phyloP scores from a whole-genome alignment of 30 jellyfish, hydroid and myxozoan species.

The Aurelia aurita region DNA sequence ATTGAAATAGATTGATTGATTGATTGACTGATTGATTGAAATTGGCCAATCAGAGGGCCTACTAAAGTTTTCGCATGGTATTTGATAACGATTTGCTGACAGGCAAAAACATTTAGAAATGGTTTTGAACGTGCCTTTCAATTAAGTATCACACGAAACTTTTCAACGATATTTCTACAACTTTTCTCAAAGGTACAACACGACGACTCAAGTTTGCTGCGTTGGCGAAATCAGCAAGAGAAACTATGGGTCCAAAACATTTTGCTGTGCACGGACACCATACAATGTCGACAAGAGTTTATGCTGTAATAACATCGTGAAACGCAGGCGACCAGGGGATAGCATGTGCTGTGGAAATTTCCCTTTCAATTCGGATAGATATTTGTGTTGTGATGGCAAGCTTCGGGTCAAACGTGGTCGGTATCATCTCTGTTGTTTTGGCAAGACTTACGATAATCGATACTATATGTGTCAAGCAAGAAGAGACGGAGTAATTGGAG shows the following conservation, averaged over 20 bases:
- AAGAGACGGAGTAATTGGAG: slow-evolving; percentile 2
- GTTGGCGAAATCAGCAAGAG: not conserved
- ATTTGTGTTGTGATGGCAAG: slow-evolving; percentile 62
- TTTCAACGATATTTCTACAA: not conserved
- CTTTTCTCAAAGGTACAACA: slow-evolving; percentile 25
- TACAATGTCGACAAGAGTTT: slow-evolving; percentile 7
- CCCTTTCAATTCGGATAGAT: slow-evolving; percentile 37
- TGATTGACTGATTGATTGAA: too few species aligned
- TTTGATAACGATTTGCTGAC: too few species aligned
- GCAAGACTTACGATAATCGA: slow-evolving; percentile 66
- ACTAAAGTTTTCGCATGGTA: too few species aligned
- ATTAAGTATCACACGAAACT: not conserved
- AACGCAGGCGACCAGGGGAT: slow-evolving; percentile 2
- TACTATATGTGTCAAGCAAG: slow-evolving; percentile 47
- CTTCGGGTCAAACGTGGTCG: slow-evolving; percentile 23
- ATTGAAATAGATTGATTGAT: too few species aligned
- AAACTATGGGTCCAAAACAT: slow-evolving; percentile 34
- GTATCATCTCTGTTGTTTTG: slow-evolving; percentile 60
- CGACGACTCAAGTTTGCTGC: slow-evolving; percentile 64
- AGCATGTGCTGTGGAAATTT: slow-evolving; percentile 34
- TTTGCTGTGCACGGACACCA: slow-evolving; percentile 36
- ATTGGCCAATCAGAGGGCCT: too few species aligned
- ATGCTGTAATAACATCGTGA: slow-evolving; percentile 36
- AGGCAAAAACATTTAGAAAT: too few species aligned
- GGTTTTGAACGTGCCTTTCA: too few species aligned